phyloP scores from a whole-genome alignment of 1,140 invertebrate species.

The Neoseiulus cucumeris region DNA sequence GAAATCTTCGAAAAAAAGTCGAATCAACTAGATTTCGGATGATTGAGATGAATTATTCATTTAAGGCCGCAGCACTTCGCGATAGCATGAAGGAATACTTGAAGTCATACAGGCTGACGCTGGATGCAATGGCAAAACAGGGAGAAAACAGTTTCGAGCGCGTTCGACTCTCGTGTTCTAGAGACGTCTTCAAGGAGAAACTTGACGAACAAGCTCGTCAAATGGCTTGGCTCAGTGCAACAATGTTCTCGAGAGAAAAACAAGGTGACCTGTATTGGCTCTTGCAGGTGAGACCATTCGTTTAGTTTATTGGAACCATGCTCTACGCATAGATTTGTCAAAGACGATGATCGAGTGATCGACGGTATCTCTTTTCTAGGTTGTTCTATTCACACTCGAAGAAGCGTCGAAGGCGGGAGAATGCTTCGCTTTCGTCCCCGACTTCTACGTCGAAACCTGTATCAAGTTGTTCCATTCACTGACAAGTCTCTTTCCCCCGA shows the following conservation, averaged over 20 bases:
- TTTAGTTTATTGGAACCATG: not conserved
- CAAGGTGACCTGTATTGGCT: constrained; percentile 39
- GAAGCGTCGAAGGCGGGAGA: constrained; percentile 38
- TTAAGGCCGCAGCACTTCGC: constrained; percentile 30
- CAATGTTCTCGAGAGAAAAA: constrained; percentile 29
- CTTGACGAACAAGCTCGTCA: constrained; percentile 36
- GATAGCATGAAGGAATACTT: constrained; percentile 39
- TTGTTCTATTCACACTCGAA: constrained; percentile 36
- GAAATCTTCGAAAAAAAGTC: not conserved
- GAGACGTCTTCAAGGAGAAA: constrained; percentile 36
- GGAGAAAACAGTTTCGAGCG: constrained; percentile 24
- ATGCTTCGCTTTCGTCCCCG: constrained; percentile 56
- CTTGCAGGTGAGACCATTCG: constrained; percentile 24
- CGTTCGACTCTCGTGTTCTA: constrained; percentile 31
- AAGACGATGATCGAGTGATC: no score
- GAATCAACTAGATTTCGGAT: constrained; percentile 13
- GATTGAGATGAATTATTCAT: not conserved
- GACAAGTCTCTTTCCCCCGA: constrained; percentile 41
- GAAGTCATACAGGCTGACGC: constrained; percentile 23
- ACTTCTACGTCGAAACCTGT: constrained; percentile 53
- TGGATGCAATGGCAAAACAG: constrained; percentile 26
- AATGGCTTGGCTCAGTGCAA: constrained; percentile 39
- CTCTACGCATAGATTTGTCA: not conserved
- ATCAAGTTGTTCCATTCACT: constrained; percentile 41
- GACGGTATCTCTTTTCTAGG: constrained; percentile 15